Evolutionary conservation across 2,888 invertebrate genomes (phyloP), one percentile per base, ranked within the genome.

Genomic region (Furcula furcula): DNA sequence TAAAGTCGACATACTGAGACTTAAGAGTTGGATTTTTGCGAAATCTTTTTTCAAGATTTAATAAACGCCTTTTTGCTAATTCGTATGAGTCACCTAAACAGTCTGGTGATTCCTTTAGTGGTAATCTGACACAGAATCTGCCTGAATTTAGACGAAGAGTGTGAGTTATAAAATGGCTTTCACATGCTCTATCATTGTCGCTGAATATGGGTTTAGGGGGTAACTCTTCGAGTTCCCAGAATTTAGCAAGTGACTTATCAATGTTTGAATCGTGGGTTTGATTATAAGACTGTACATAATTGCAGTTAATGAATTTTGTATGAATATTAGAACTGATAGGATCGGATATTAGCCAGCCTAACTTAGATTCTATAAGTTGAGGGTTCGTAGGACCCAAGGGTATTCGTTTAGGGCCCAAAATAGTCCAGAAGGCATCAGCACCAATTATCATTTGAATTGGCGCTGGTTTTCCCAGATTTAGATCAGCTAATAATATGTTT

Each of bases 291-390:
- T 20, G 4, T 9, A 32, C 20, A 21, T 48, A 20, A 36, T 46
- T 34, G n/a, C 46, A 46, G 15, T 36, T 7, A n/a, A 7, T 28
- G 5, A 4, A n/a, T 18, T 34, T 10, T 7, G 7, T 19, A 1
- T 6, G 2, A n/a, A n/a, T n/a, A 1, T 5, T 7, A 16, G 37
- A 10, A 27, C 3, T 1, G 2, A 55, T 34, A 2, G 55, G 46
- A 21, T 61, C 59, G 0, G 52, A 38, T 12, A 64, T 30, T 11
- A 61, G 5, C 60, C 58, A 64, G 4, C 61, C 58, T 7, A 61
- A 14, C 1, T 47, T n/a, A 0, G 61, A 31, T 9, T 23, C 46
- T 23, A 29, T 28, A 9, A 59, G 23, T 3, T 36, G 46, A n/a
- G 55, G 48, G 9, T 26, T 40, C 1, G 44, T 27, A 0, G 28